A percentile compares a stretch with the other conserved stretches of the same genome.
Evolutionary conservation across 2,888 invertebrate genomes (phyloP).

Genomic region (Agrotis puta): DNA sequence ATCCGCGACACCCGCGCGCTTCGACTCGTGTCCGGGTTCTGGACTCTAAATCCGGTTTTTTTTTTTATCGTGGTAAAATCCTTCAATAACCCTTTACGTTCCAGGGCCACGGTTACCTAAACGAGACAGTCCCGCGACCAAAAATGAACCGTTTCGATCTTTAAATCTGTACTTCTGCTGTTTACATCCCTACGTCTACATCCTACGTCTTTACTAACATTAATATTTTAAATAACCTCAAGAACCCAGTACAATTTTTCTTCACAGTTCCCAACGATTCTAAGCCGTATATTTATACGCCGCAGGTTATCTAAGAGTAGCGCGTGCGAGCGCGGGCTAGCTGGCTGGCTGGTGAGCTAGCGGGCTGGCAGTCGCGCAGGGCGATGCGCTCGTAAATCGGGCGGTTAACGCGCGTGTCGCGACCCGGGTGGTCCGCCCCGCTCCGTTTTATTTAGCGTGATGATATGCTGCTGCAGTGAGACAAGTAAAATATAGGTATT

Average conservation of each 20-base stretch:
- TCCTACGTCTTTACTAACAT: too few species aligned
- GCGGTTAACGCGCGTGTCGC: slow-evolving; percentile 78
- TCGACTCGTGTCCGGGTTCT: too few species aligned
- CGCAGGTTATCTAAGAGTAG: slow-evolving; percentile 58
- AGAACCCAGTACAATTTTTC: background rate
- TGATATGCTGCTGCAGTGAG: slow-evolving; percentile 59
- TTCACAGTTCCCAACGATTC: slow-evolving; percentile 49
- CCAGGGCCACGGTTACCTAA: too few species aligned
- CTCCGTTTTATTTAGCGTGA: slow-evolving; percentile 71
- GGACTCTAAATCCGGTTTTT: too few species aligned
- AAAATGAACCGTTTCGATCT: too few species aligned
- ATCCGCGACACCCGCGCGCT: too few species aligned
- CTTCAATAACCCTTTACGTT: too few species aligned
- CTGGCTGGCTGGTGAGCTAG: background rate
- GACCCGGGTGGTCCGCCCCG: slow-evolving; percentile 79
- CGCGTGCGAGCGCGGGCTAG: slow-evolving; percentile 49
- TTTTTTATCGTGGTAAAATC: too few species aligned
- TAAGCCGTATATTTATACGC: slow-evolving; percentile 55
- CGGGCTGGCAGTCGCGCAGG: slow-evolving; percentile 45
- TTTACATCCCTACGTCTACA: too few species aligned
- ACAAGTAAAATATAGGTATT: slow-evolving; percentile 44
- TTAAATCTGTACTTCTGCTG: too few species aligned
- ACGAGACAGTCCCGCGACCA: too few species aligned
- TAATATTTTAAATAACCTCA: background rate
- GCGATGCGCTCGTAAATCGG: slow-evolving; percentile 79